Evolutionary conservation across 2,113 vertebrate genomes (phyloP), one percentile per base, ranked within the genome.

Genomic region (Periophthalmus modestus): DNA sequence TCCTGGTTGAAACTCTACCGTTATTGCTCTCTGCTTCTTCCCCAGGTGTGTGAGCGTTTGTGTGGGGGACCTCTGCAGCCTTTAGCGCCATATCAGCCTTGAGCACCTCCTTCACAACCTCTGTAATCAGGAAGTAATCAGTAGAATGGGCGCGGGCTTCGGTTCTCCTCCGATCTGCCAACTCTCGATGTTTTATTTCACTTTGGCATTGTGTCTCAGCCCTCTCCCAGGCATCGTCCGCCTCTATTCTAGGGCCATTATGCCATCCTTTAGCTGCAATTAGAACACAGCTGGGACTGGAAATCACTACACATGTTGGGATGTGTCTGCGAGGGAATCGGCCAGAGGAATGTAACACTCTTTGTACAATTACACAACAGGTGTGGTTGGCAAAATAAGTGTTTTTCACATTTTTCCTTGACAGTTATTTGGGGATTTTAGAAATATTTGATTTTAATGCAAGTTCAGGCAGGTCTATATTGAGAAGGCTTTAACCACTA

Each of bases 81-180:
- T 34, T 54, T 34, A 36, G 39, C 12, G 10, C 16, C 34, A 9
- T 7, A 2, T 68, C 36, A 71, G 18, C 68, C 21, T 50, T 9
- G 2, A 24, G 67, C 33, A 59, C 21, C 21, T 47, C 33, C 46
- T 43, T 46, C 36, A 15, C 12, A 13, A 28, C 3, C 2, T 62
- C 24, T 10, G 14, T 28, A 33, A 33, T 21, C 57, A 66, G 43
- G 54, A 57, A 66, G 23, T 28, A 66, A 52, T 48, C 43, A 71
- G 55, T 15, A 33, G 58, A 74, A 58, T 54, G 14, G 65, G 10
- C 13, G 62, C 66, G 57, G 73, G 66, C 61, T 71, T 69, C 55
- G 36, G 46, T 48, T 70, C 57, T 83, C 77, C 73, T 82, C 80
- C 88, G 77, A 77, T 88, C 78, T 82, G 57, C 79, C 66, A 79